Base-by-base conservation (phyloP, 1,140 invertebrate genomes). In the Aleiodes sp. region DNA sequence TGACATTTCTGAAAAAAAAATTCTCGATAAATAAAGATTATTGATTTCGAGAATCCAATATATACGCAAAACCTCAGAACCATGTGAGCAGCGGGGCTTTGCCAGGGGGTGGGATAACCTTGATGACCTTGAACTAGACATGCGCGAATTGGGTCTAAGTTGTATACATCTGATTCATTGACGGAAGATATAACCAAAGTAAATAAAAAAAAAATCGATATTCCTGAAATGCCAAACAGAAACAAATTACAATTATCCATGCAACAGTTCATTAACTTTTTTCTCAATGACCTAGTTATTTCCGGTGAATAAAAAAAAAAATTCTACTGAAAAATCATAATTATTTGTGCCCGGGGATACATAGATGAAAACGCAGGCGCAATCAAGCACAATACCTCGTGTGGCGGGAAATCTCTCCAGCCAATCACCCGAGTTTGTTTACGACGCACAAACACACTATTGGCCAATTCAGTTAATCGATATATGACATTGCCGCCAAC, bases 391-490 rank as follows among this genome's bases (percentile, higher is more conserved):
- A 68, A 66, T 8, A n/a, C 10, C 26, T 59, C 28, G n/a, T 31
- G 28, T 59, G 60, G 76, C 77, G 75, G 75, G 66, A 78, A 78
- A 64, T n/a, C 12, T 7, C 26, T 1, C 21, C 12, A 14, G 24
- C 80, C 75, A 82, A 80, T 80, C 43, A 21, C 39, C 0, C 0
- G 0, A 9, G 28, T 63, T 72, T 76, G 65, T 76, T 79, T 80
- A 75, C 79, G 77, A 77, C 80, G 80, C 80, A 82, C 70, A 80
- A 80, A 62, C 70, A 19, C 35, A 19, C 59, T 37, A 82, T 82
- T 80, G 79, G 80, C 46, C 10, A 35, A 64, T 4, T 6, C 1
- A 12, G 41, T 66, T 73, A 80, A 81, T 81, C 80, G 78, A 81
- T 81, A 79, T 76, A 74, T 65, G 61, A 61, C 46, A 62, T 75